Percentiles rank a stretch among this genome's conserved stretches.
phyloP scores from a whole-genome alignment of 2,113 vertebrate species.

The crab-eating macaque (Macaca fascicularis) region DNA sequence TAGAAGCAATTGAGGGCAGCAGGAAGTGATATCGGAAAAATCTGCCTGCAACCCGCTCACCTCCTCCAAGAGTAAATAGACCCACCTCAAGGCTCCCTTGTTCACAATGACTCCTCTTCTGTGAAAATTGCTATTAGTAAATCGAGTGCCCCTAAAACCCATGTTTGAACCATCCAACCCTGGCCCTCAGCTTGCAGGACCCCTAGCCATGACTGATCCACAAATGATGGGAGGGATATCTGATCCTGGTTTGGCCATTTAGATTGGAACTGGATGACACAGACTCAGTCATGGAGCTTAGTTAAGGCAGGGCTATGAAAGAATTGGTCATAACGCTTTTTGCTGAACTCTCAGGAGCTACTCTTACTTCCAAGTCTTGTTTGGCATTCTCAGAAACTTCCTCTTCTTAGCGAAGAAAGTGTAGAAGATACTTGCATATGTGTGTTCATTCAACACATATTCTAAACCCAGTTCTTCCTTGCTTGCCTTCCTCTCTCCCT shows the following conservation, averaged over 20 bases:
- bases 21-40: neutral
- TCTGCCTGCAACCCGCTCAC: neutral
- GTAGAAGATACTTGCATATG: neutral
- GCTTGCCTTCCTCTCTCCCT: neutral
- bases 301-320: neutral
- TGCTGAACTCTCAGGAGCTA: neutral
- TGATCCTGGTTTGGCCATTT: neutral
- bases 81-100: neutral
- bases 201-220: neutral
- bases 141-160: fast-evolving
- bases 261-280: neutral
- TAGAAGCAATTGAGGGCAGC: neutral
- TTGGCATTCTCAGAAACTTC: neutral
- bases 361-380: neutral
- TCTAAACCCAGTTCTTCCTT: neutral
- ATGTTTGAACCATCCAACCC: neutral
- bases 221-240: neutral
- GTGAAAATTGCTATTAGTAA: neutral
- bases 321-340: neutral
- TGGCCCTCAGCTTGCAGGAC: neutral
- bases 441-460: neutral
- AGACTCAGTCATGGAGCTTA: neutral
- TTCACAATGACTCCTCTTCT: neutral
- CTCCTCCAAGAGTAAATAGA: neutral
- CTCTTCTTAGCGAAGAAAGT: neutral